Evolutionary conservation across 1,140 invertebrate genomes (phyloP), one percentile per base, ranked within the genome.

Genomic region (Myzus persicae): DNA sequence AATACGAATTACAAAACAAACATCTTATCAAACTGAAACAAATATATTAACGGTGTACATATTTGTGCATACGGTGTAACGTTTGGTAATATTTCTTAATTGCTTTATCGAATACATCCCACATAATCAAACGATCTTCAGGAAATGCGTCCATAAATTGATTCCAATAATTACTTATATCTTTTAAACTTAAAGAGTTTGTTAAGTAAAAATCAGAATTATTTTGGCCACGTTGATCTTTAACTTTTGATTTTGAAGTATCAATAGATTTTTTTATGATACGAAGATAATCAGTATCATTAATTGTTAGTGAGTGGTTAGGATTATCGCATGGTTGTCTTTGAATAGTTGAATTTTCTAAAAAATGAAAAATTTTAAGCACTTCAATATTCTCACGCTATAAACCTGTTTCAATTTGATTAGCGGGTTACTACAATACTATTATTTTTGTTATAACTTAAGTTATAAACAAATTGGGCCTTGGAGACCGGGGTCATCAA

Each of bases 61-160:
- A 76, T 76, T 20, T 44, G 22, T 24, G 36, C 51, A 3, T 91
- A 94, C 94, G 90, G 94, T 96, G 96, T 3, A 96, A 94, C 84
- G 96, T 95, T 59, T 95, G 95, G 90, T 96, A 95, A 95, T 96
- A 96, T 94, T 96, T 96, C 54, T 95, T 95, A 38, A 96, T 94
- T 26, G 96, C 96, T 51, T 95, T 94, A 2, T 96, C 93, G 46
- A 96, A 94, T 42, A 95, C 95, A 93, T 96, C 95, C 96, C 96
- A 96, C 4, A 96, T 91, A 93, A 95, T 95, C 94, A 96, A 95
- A 92, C 95, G 95, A 5, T 95, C 94, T 11, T 94, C 59, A 7
- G 95, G 94, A 94, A 96, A 96, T 88, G 96, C 95, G 46, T 95
- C 94, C 40, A 94, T 94, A 87, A 95, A 96, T 91, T 95, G 95